Conservation (phyloP, 2,797 vertebrate genomes). For the Pogonophryne albipinna region DNA sequence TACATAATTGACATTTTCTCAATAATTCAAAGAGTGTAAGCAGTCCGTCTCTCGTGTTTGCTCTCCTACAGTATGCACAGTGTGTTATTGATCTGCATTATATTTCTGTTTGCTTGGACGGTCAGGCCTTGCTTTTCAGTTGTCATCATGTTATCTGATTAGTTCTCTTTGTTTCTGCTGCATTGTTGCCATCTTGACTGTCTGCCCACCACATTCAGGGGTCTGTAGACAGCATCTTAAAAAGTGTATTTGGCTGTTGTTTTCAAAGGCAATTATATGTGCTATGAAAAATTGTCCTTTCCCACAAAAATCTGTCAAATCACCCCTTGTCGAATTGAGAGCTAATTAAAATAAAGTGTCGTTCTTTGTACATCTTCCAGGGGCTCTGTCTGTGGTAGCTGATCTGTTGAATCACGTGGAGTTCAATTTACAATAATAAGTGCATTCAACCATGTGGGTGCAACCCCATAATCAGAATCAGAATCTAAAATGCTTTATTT, state of each 20-base stretch:
- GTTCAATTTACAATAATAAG: no score
- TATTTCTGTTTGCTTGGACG: not conserved
- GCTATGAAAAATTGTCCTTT: not conserved
- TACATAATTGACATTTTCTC: not conserved
- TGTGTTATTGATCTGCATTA: not conserved
- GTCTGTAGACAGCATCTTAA: not conserved
- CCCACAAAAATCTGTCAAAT: not conserved
- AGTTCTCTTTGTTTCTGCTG: not conserved
- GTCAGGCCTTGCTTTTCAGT: not conserved
- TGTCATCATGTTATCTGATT: not conserved
- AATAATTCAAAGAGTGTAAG: not conserved
- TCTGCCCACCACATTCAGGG: not conserved
- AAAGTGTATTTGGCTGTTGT: not conserved
- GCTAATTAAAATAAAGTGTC: not conserved
- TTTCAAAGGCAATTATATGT: not conserved
- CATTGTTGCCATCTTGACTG: conserved; percentile 3
- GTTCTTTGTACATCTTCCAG: not conserved
- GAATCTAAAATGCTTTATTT: no score
- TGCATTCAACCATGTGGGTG: not conserved
- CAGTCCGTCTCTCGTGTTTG: no score
- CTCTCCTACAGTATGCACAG: no score
- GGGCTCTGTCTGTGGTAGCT: not conserved
- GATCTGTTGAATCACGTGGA: no score
- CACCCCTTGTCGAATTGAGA: not conserved
- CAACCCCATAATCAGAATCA: not conserved